A percentile compares a stretch with the other conserved stretches of the same genome.
Conservation (phyloP, 2,113 vertebrate genomes). For the Thamnaconus septentrionalis region DNA sequence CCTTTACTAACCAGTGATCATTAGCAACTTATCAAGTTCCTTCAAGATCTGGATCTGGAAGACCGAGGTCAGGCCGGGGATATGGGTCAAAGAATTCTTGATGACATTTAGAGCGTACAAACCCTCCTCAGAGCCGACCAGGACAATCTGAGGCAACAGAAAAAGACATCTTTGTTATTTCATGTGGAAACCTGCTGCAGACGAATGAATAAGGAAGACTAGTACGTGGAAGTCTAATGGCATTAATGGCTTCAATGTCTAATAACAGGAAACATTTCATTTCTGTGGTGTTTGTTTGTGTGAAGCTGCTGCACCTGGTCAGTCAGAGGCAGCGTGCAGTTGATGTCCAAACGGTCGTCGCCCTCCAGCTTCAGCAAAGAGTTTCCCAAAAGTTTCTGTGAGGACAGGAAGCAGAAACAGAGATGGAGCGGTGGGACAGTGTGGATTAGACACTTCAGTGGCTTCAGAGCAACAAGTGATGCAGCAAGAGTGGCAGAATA, state of each 20-base stretch:
- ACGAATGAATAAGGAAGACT: background rate
- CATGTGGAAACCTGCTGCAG: no score
- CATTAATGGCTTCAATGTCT: no score
- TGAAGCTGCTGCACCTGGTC: constrained; percentile 83
- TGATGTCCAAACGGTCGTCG: constrained; percentile 96
- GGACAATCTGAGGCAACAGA: constrained; percentile 81
- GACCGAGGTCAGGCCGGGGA: constrained; percentile 91
- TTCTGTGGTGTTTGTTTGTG: no score
- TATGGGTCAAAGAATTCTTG: constrained; percentile 95
- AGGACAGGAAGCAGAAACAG: constrained; percentile 10
- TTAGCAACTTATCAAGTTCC: constrained; percentile 94
- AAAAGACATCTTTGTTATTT: background rate
- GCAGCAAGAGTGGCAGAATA: constrained; percentile 10
- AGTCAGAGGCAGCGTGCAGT: constrained; percentile 96
- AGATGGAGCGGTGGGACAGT: constrained; percentile 12
- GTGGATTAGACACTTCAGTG: background rate
- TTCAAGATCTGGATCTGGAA: constrained; percentile 98
- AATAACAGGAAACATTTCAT: no score
- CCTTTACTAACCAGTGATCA: constrained; percentile 88
- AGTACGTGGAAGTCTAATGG: no score
- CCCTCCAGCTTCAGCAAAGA: constrained; percentile 96
- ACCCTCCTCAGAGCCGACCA: constrained; percentile 97
- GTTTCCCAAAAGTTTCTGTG: constrained; percentile 94
- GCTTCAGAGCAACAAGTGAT: constrained; percentile 1
- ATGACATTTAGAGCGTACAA: constrained; percentile 96